Evolutionary conservation across 2,113 vertebrate genomes (phyloP), one percentile per base, ranked within the genome.

Genomic region (Spermophilus dauricus): DNA sequence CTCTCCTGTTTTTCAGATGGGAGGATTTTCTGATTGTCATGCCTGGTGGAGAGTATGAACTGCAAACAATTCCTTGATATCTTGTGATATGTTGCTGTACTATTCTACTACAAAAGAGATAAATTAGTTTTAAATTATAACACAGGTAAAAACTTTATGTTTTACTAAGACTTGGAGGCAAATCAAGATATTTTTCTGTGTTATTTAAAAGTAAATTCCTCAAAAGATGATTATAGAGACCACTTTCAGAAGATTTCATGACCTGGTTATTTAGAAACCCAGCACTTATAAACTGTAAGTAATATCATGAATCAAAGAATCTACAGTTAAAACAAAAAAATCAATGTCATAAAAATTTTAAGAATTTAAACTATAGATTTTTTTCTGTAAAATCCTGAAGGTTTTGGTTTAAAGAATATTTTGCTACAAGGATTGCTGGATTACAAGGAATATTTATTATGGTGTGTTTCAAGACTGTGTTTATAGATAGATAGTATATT

Each of bases 101-200:
- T 95, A 30, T 32, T 78, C 37, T 82, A 61, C 80, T 73, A 82
- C 51, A 5, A 93, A 91, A 88, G 30, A 89, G 78, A 34, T 70
- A 86, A 78, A 20, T 86, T 89, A 84, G 22, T 67, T 97, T 92
- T 96, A 94, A 97, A 95, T 14, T 39, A 11, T 4, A 89, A 4
- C 39, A 83, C 72, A 58, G 78, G 26, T 95, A 96, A 97, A 96
- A 42, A 34, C 63, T 58, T 89, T 17, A 98, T 45, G 48, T 86
- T 63, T 51, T 91, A 45, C 77, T 26, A 92, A 97, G 88, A 91
- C 2, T 39, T 42, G 70, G 4, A 80, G 26, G n/a, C 8, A 95
- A 85, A 77, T 96, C 8, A 61, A 1, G 4, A 20, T 26, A 91
- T 93, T 61, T 93, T 80, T 26, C 22, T n/a, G 3, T 70, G 14